These are phyloP conservation scores for Dioctria rufipes DNA, from an alignment of 2,888 invertebrate genomes.

Conservation along the genomic window DNA sequence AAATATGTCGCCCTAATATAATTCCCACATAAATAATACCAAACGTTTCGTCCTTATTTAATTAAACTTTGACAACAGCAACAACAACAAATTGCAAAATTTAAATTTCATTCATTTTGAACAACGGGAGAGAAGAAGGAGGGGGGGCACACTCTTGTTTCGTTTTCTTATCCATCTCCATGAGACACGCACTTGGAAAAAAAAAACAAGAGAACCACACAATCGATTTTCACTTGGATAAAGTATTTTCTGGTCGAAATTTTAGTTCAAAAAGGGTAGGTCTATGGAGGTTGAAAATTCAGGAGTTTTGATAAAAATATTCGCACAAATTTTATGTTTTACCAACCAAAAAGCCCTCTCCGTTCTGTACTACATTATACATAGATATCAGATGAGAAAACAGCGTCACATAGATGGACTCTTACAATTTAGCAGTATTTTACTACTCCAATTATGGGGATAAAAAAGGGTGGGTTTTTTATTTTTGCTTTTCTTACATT, in stretches of 20 bases:
- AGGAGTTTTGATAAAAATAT: slow-evolving; percentile 10
- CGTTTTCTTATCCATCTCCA: slow-evolving; percentile 17
- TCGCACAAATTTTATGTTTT: slow-evolving; percentile 13
- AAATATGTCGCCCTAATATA: not conserved
- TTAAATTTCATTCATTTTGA: slow-evolving; percentile 20
- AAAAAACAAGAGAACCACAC: slow-evolving; percentile 41
- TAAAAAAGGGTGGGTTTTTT: not conserved
- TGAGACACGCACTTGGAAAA: not conserved
- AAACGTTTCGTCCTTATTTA: slow-evolving; percentile 24
- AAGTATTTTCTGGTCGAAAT: slow-evolving; percentile 45
- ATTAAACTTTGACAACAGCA: slow-evolving; percentile 40
- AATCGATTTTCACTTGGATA: slow-evolving; percentile 52
- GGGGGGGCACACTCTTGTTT: not conserved
- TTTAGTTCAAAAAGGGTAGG: slow-evolving; percentile 4
- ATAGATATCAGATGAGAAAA: not conserved
- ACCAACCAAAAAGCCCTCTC: not conserved
- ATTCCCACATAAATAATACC: slow-evolving; percentile 6
- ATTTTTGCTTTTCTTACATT: slow-evolving; percentile 1
- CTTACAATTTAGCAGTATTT: not conserved
- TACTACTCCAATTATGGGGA: slow-evolving; percentile 22
- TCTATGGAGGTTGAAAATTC: not conserved
- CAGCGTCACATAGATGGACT: no score
- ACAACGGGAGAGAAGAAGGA: not conserved
- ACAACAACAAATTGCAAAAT: slow-evolving; percentile 45
- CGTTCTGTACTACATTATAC: not conserved